Percentiles rank a stretch among this genome's conserved stretches.
phyloP scores from a whole-genome alignment of 2,888 invertebrate species.

The Ecdyonurus torrentis region DNA sequence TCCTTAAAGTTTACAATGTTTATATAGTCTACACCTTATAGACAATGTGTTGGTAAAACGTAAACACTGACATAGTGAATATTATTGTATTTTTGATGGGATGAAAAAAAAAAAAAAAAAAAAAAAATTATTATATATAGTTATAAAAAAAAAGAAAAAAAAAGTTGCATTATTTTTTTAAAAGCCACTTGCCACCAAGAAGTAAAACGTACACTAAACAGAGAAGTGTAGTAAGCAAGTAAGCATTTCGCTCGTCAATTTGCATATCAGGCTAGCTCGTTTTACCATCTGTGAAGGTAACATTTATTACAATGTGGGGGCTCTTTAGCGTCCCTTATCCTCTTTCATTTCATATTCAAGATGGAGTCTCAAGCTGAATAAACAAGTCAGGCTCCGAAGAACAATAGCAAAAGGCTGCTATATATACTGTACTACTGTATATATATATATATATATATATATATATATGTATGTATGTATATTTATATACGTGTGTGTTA shows the following conservation, averaged over 20 bases:
- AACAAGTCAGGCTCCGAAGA: constrained; percentile 13
- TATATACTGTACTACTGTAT: too few species aligned
- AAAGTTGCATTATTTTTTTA: background rate
- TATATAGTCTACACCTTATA: background rate
- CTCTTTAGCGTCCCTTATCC: constrained; percentile 4
- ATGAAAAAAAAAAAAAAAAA: background rate
- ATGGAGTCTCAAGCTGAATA: constrained; percentile 15
- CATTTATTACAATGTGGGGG: background rate
- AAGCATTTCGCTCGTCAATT: background rate
- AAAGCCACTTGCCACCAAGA: background rate
- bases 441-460: too few species aligned
- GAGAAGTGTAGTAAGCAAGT: background rate
- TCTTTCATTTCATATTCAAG: constrained; percentile 14
- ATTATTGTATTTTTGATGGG: background rate
- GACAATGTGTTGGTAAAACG: background rate
- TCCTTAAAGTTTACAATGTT: background rate
- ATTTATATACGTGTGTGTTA: too few species aligned
- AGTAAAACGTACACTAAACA: background rate
- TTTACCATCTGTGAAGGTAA: constrained; percentile 4
- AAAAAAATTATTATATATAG: constrained; percentile 7
- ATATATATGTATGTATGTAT: too few species aligned
- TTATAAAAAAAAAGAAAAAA: constrained; percentile 7
- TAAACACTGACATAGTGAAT: background rate
- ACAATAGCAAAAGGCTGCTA: constrained; percentile 11
- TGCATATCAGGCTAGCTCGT: constrained; percentile 3